These are phyloP conservation scores for Ictalurus furcatus DNA, from an alignment of 2,113 vertebrate species.

Conservation along the genomic window DNA sequence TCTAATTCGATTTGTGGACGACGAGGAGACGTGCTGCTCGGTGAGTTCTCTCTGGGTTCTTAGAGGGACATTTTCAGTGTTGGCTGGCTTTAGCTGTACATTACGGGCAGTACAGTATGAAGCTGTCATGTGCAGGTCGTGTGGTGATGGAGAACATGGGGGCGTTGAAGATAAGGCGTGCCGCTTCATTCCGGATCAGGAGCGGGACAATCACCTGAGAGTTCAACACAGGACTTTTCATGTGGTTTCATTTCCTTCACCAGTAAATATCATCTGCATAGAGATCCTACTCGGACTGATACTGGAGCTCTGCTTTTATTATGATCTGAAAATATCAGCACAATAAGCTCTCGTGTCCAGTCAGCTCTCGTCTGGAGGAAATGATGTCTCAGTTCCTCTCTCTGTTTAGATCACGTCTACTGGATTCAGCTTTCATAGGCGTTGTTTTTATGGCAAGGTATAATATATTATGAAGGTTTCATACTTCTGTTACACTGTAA, in stretches of 20 bases:
- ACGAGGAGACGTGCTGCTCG: background rate
- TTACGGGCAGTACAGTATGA: background rate
- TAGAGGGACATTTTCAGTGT: background rate
- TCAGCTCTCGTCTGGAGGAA: background rate
- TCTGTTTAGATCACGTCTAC: background rate
- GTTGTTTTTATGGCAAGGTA: background rate
- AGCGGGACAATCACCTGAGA: background rate
- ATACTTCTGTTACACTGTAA: background rate
- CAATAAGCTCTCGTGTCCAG: background rate
- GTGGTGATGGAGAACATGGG: background rate
- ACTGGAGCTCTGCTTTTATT: background rate
- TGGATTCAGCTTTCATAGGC: background rate
- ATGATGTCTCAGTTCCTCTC: background rate
- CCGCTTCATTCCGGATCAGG: background rate
- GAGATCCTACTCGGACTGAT: background rate
- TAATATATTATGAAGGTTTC: background rate
- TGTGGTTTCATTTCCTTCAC: background rate
- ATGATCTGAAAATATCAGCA: background rate
- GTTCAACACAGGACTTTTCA: background rate
- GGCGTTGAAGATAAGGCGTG: background rate
- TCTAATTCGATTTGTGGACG: slow-evolving; percentile 21
- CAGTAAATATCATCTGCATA: background rate
- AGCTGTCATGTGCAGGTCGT: background rate
- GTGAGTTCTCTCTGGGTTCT: background rate
- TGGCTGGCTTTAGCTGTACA: no score